Base-by-base conservation (phyloP, 2,797 vertebrate genomes). In the Coccyzus lansbergi region DNA sequence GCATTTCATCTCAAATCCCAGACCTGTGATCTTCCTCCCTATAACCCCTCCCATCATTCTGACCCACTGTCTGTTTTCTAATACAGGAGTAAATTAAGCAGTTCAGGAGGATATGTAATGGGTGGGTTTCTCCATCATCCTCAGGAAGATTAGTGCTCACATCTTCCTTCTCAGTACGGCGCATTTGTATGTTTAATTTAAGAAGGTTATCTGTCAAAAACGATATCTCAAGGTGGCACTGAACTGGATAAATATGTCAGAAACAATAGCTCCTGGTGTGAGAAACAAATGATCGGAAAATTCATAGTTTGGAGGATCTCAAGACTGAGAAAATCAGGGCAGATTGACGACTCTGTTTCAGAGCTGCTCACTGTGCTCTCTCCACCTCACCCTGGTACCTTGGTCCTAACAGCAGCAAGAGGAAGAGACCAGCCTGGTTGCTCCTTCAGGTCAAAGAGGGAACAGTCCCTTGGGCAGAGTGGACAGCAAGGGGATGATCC, bases 121-220 rank as follows among this genome's bases (percentile, higher is more conserved):
- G 90, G 59, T 58, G 63, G 81, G 49, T 83, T 77, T 34, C 83
- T 84, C 58, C 69, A 78, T 92, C 83, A 94, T 78, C 36, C 67
- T 88, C 79, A 77, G 49, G 86, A 67, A 29, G 65, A 94, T 95
- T 95, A 94, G 28, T n/a, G 55, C 52, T 95, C 77, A 68, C 55
- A 78, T 95, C 74, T 89, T 86, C 84, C 55, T 31, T 79, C 82
- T 90, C 70, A 46, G 56, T 79, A 62, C 1, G 1, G 69, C 67
- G 92, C 78, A 92, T 93, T 95, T 72, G 60, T 87, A 88, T 95
- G 70, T 93, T 96, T 96, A 95, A 95, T 97, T 96, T 89, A 94
- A 92, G 94, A 97, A 93, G 94, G 88, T 91, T 86, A 87, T 93
- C 89, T 94, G 93, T 91, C 96, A 96, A 62, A 95, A 89, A 59